Base-by-base conservation (phyloP, 1,140 invertebrate species). In the Dendrolimus kikuchii region DNA sequence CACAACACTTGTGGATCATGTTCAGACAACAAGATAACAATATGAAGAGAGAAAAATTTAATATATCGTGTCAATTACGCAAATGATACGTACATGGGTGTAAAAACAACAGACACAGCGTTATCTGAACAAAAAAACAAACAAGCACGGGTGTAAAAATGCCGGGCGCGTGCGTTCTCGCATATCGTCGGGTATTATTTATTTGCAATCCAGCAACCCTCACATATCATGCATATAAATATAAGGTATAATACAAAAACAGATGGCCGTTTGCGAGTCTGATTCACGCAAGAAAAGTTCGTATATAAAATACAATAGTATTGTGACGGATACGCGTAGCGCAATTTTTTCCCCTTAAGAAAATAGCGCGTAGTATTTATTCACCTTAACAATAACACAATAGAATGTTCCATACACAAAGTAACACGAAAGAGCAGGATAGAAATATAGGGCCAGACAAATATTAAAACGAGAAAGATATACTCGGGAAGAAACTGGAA, bases 1-100 rank as follows among this genome's bases (percentile, higher is more conserved):
- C 58, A 64, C 66, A 67, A 62, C 58, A 60, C 50, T 51, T 54
- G 49, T 50, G 50, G 56, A 59, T 57, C 49, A 46, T 57, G 64
- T 23, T 36, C n/a, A 10, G n/a, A 10, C 7, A 46, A 8, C 41
- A 6, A 38, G n/a, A 53, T 10, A 55, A 10, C 51, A 9, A 53
- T 50, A 53, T 46, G 23, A 23, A 23, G 23, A 23, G 23, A 47
- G 40, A 59, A 59, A 62, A 57, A 68, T 61, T n/a, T 62, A 64
- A 66, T 62, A 64, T 66, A 64, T 23, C 23, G 67, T 57, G 41
- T 64, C 61, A 51, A 68, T 71, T 69, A 66, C 65, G 53, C 49
- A 60, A 66, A 64, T 57, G 55, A 60, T 57, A 41, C 40, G 43
- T 47, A 46, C 47, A 51, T 52, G 23, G 9, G 40, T 55, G 56